Percentiles rank a stretch among this genome's conserved stretches.
Evolutionary conservation across 2,888 invertebrate species (phyloP).

Genomic region (Polydrusus pterygomalis): DNA sequence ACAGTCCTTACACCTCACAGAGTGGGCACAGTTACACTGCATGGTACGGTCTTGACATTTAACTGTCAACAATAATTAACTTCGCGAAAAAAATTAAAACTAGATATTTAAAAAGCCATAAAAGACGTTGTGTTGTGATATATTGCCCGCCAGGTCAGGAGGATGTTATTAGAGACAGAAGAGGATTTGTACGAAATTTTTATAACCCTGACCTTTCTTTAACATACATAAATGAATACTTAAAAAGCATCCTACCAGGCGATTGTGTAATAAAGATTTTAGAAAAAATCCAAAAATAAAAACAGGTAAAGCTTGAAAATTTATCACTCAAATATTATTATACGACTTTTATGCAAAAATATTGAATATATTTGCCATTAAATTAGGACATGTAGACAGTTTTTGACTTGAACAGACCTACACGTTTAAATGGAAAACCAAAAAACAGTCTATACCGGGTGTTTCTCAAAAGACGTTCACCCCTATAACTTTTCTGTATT

Average conservation of each 20-base stretch:
- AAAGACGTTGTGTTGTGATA: slow-evolving; percentile 19
- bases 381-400: not conserved
- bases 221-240: slow-evolving; percentile 27
- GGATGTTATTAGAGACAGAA: slow-evolving; percentile 11
- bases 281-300: slow-evolving; percentile 4
- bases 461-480: no score
- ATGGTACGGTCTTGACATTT: slow-evolving; percentile 23
- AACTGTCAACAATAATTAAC: slow-evolving; percentile 25
- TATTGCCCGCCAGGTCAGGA: slow-evolving; percentile 17
- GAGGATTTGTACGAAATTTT: slow-evolving; percentile 26
- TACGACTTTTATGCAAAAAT: slow-evolving; percentile 21
- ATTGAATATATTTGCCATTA: slow-evolving; percentile 7
- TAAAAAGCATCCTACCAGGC: slow-evolving; percentile 30
- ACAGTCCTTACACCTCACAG: slow-evolving; percentile 16
- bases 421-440: no score
- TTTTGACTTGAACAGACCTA: no score
- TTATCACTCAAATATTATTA: slow-evolving; percentile 20
- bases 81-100: not conserved
- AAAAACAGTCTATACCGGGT: no score
- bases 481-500: no score
- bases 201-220: slow-evolving; percentile 36
- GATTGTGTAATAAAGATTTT: slow-evolving; percentile 26
- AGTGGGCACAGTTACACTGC: slow-evolving; percentile 33
- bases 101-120: slow-evolving; percentile 13
- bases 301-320: slow-evolving; percentile 3